phyloP scores from a whole-genome alignment of 2,888 invertebrate species.

The Drosophila tanythrix region DNA sequence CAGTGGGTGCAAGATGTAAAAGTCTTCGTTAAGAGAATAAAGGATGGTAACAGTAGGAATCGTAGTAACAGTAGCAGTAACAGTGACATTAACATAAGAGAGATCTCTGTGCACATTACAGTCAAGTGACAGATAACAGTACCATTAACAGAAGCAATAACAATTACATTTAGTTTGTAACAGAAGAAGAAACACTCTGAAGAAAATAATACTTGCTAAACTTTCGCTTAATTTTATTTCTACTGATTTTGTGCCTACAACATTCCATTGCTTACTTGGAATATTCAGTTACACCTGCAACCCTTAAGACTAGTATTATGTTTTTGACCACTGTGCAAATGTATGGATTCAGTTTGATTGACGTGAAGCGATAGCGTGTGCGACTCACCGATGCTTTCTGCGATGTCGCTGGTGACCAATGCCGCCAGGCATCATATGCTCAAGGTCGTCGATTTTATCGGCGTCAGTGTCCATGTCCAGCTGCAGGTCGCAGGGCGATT shows the following conservation, averaged over 20 bases:
- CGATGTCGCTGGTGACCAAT: conserved; percentile 83
- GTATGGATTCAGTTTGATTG: conserved; percentile 25
- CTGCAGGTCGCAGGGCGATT: conserved; percentile 84
- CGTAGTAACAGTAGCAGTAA: not conserved
- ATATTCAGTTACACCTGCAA: not conserved
- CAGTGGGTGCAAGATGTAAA: conserved; percentile 32
- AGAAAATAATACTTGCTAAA: not conserved
- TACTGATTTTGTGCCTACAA: not conserved
- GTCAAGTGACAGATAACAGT: not conserved
- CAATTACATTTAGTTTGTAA: not conserved
- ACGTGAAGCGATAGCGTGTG: conserved; percentile 41
- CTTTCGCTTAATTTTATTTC: not conserved
- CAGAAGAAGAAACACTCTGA: not conserved
- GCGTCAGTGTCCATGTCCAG: conserved; percentile 84
- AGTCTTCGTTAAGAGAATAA: not conserved
- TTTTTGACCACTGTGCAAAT: conserved; percentile 29
- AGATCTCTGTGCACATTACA: not conserved
- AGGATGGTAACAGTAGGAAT: not conserved
- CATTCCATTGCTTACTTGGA: not conserved
- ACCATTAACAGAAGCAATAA: not conserved
- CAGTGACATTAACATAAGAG: not conserved
- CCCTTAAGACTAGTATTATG: not conserved
- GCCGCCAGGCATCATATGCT: conserved; percentile 84
- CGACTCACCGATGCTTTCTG: conserved; percentile 85
- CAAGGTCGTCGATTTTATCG: conserved; percentile 85